Base-by-base conservation (phyloP, 2,797 vertebrate genomes). In the Darevskia nairensis region DNA sequence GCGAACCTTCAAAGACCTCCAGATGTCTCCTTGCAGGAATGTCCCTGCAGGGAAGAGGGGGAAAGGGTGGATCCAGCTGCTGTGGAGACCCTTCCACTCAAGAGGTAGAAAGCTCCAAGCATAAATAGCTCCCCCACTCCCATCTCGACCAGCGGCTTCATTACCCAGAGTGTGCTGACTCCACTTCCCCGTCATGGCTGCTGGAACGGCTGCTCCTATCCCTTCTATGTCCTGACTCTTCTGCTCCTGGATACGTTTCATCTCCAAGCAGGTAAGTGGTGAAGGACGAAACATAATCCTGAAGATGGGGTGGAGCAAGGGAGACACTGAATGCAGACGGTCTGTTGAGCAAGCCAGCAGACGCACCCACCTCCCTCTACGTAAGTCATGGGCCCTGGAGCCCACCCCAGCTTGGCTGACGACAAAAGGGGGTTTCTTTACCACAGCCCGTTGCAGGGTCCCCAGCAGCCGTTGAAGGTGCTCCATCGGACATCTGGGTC, bases 221-320 rank as follows among this genome's bases (percentile, higher is more conserved):
- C 59, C 32, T 81, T 55, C n/a, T 25, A 32, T 3, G n/a, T 66
- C 71, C 44, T 76, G 59, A n/a, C 5, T 55, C 59, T 68, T 81
- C 78, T 81, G 88, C 88, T 68, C 88, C 78, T 35, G 88, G 88
- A 23, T 89, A 59, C 32, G 88, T n/a, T 55, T 81, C 88, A 89
- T 89, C 61, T 76, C 88, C 83, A 85, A 89, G 35, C 19, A 89
- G 88, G 71, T 89, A 89, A 27, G 83, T 76, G 29, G 88, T 76
- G 61, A 89, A 89, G 15, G 83, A 85, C 3, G 83, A 85, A 81
- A 85, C 61, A 55, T 81, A 85, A 85, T 85, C 71, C 88, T 89
- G 71, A 80, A 32, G 44, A 75, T 23, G 7, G 68, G 50, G 32
- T 23, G n/a, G 76, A 55, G 29, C 6, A 25, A 39, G 13, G 15